These are phyloP conservation scores for Poeciliopsis gracilis DNA, from an alignment of 2,797 vertebrate species.

Conservation along the genomic window DNA sequence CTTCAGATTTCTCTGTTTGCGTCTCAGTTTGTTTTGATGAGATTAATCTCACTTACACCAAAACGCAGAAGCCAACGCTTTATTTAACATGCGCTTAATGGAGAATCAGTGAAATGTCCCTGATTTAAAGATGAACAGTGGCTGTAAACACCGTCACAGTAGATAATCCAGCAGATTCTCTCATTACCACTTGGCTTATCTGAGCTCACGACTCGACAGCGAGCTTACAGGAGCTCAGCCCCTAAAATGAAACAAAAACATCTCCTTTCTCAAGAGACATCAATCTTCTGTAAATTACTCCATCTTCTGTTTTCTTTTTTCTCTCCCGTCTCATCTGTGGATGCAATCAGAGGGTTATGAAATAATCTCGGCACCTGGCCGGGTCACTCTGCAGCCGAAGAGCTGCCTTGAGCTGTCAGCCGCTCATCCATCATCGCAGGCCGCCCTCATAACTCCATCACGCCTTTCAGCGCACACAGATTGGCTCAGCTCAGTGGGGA, in stretches of 20 bases:
- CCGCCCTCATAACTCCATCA: slow-evolving; percentile 67
- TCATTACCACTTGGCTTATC: slow-evolving; percentile 16
- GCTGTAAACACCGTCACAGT: slow-evolving; percentile 29
- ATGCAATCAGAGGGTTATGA: slow-evolving; percentile 40
- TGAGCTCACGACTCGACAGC: neutral
- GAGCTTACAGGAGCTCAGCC: slow-evolving; percentile 9
- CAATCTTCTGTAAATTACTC: slow-evolving; percentile 7
- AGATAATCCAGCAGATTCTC: slow-evolving; percentile 9
- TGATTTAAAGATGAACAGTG: slow-evolving; percentile 38
- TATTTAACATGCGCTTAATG: slow-evolving; percentile 60
- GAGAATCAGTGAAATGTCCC: slow-evolving; percentile 38
- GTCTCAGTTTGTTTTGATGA: slow-evolving; percentile 57
- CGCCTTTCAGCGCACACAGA: slow-evolving; percentile 65
- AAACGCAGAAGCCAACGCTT: slow-evolving; percentile 40
- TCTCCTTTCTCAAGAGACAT: slow-evolving; percentile 7
- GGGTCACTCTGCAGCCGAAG: slow-evolving; percentile 45
- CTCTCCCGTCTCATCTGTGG: slow-evolving; percentile 27
- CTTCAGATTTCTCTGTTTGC: neutral
- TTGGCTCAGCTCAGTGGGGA: slow-evolving; percentile 53
- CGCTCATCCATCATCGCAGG: slow-evolving; percentile 62
- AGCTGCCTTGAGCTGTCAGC: slow-evolving; percentile 62
- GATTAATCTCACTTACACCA: slow-evolving; percentile 62
- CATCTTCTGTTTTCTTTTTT: neutral
- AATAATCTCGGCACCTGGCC: slow-evolving; percentile 33
- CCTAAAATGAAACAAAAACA: slow-evolving; percentile 23